Base-by-base conservation (phyloP, 1,140 invertebrate genomes). In the Drosophila azteca region DNA sequence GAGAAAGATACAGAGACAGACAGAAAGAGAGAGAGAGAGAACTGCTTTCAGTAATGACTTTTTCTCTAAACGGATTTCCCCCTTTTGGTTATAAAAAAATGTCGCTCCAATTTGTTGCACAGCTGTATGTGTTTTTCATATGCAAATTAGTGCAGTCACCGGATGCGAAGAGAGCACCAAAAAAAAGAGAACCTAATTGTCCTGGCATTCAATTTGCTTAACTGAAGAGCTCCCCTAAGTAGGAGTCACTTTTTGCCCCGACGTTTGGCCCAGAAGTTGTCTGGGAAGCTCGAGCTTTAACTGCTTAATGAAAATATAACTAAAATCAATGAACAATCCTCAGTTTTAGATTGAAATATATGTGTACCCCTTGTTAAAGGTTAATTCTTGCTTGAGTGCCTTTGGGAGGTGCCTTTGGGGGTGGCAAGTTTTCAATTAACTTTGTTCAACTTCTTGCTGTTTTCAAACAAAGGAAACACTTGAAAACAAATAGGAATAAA, bases 121-220 rank as follows among this genome's bases (percentile, higher is more conserved):
- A 20, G 48, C 22, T 64, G 71, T 24, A 65, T 59, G 70, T 20
- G 17, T 20, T 20, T 68, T 68, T 68, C 72, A 51, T 85, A 81
- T 82, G 82, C 59, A 85, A 85, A 85, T 85, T 81, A 65, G 74
- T 82, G 54, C 52, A 60, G 49, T 29, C 50, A 74, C 60, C 65
- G 50, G 75, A 69, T 48, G 24, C 60, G 39, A 61, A 64, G 61
- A 75, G 67, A 43, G 31, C 41, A 52, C 29, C 50, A n/a, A 62
- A 77, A 39, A 80, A 71, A 49, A 50, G 55, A 76, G 55, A 62
- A 65, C 77, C 87, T 85, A 78, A 87, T 85, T 87, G 82, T 87
- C 74, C 74, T 72, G 69, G 70, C 82, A 85, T 78, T 87, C 87
- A 82, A 13, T 75, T 79, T 85, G 82, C 78, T 81, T 75, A 85